Evolutionary conservation across 2,797 vertebrate genomes (phyloP).

Genomic region (Semaprochilodus insignis): DNA sequence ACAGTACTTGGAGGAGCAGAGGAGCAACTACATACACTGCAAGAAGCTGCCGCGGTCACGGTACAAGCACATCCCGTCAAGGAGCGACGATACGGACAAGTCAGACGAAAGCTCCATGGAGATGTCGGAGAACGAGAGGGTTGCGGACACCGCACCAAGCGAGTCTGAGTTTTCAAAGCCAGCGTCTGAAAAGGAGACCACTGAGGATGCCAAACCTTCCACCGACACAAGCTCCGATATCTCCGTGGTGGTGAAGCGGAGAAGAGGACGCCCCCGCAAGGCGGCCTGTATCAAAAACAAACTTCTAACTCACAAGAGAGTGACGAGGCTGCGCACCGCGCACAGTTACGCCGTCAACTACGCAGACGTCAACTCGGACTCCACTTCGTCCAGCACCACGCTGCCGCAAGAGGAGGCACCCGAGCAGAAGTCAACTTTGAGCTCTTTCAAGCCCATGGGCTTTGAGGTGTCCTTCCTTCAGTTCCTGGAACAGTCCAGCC

Average conservation of each 20-base stretch:
- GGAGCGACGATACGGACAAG: conserved; percentile 75
- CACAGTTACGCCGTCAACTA: conserved; percentile 60
- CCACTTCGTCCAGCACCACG: conserved; percentile 70
- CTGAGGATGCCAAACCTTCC: conserved; percentile 69
- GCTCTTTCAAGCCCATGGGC: conserved; percentile 96
- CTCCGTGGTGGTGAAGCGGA: conserved; percentile 74
- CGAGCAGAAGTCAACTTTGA: conserved; percentile 81
- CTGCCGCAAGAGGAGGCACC: conserved; percentile 73
- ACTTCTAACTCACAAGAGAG: conserved; percentile 66
- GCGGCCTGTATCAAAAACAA: conserved; percentile 37
- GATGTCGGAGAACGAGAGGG: conserved; percentile 69
- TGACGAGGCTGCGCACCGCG: conserved; percentile 57
- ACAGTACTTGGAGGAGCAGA: conserved; percentile 90
- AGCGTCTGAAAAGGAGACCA: conserved; percentile 66
- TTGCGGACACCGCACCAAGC: conserved; percentile 46
- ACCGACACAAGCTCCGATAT: conserved; percentile 67
- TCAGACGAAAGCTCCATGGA: conserved; percentile 76
- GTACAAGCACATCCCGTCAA: conserved; percentile 74
- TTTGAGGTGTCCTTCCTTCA: conserved; percentile 97
- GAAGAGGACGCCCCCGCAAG: conserved; percentile 79
- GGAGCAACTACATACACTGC: conserved; percentile 92
- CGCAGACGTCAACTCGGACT: conserved; percentile 78
- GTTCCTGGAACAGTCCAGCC: conserved; percentile 93
- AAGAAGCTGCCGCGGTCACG: conserved; percentile 80
- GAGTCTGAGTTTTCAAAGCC: conserved; percentile 71